phyloP scores from a whole-genome alignment of 2,113 vertebrate genomes.

The Diadophis punctatus region DNA sequence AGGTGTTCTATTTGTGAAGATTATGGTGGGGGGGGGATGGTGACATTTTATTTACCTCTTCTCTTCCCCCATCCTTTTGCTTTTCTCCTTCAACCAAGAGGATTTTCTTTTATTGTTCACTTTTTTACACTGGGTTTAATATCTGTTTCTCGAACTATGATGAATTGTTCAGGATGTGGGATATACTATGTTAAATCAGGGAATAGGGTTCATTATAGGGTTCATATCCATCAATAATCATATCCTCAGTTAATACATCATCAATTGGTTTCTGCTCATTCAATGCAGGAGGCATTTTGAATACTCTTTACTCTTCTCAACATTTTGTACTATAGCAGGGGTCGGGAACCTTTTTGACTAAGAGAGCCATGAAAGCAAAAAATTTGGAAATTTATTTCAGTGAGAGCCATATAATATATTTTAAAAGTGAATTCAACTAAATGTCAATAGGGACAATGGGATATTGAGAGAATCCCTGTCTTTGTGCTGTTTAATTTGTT shows the following conservation, averaged over 20 bases:
- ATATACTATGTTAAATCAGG: slow-evolving; percentile 84
- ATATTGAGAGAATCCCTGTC: too few relatives aligned
- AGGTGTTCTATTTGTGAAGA: not conserved
- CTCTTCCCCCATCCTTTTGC: not conserved
- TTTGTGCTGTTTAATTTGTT: too few relatives aligned
- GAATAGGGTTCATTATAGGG: slow-evolving; percentile 83
- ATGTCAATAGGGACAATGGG: too few relatives aligned
- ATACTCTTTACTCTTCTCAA: slow-evolving; percentile 71
- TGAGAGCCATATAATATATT: too few relatives aligned
- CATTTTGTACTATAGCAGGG: slow-evolving; percentile 56
- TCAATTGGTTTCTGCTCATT: slow-evolving; percentile 80
- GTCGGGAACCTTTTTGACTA: too few relatives aligned
- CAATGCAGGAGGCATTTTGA: slow-evolving; percentile 85
- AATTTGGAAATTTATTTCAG: too few relatives aligned
- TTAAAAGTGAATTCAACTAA: too few relatives aligned
- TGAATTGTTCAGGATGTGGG: slow-evolving; percentile 75
- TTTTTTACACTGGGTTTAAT: not conserved
- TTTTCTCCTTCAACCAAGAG: not conserved
- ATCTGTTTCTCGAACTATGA: not conserved
- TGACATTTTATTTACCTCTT: not conserved
- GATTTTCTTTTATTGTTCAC: not conserved
- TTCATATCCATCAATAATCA: slow-evolving; percentile 83
- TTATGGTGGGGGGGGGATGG: not conserved
- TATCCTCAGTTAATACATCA: slow-evolving; percentile 84
- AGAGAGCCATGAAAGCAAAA: too few relatives aligned